These are phyloP conservation scores for Struthio camelus DNA, from an alignment of 2,113 vertebrate genomes.

Conservation along the genomic window DNA sequence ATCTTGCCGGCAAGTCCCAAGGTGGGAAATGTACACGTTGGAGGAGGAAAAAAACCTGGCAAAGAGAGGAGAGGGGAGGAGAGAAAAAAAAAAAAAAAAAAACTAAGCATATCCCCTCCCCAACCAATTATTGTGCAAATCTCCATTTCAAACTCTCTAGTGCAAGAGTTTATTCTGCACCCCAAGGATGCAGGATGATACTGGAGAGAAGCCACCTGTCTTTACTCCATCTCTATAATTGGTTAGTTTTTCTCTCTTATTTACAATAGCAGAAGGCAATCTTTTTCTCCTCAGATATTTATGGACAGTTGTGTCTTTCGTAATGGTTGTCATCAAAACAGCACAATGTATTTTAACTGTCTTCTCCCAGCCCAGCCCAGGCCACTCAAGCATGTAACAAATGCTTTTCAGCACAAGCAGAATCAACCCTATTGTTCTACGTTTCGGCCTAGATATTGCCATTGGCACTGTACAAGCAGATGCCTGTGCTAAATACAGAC, in stretches of 20 bases:
- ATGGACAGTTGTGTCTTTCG: neutral
- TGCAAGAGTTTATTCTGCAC: neutral
- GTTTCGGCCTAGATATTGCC: neutral
- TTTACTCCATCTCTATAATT: neutral
- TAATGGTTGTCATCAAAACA: neutral
- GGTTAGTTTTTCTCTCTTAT: neutral
- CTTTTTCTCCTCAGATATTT: neutral
- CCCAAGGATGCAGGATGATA: neutral
- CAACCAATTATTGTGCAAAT: neutral
- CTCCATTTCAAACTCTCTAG: neutral
- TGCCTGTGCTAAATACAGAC: neutral
- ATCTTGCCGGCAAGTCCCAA: too few species aligned
- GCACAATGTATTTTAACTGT: neutral
- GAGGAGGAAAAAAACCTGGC: accelerated
- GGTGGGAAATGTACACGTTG: too few species aligned
- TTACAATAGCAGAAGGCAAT: neutral
- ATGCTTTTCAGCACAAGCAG: neutral
- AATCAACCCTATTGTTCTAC: neutral
- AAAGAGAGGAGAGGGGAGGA: accelerated
- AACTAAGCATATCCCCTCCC: neutral
- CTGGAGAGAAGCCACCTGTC: neutral
- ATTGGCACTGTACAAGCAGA: neutral
- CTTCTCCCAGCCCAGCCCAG: neutral
- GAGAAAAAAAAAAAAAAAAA: too few species aligned
- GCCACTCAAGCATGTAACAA: neutral